Base-by-base conservation (phyloP, 2,113 vertebrate genomes). In the Notiomystis cincta region DNA sequence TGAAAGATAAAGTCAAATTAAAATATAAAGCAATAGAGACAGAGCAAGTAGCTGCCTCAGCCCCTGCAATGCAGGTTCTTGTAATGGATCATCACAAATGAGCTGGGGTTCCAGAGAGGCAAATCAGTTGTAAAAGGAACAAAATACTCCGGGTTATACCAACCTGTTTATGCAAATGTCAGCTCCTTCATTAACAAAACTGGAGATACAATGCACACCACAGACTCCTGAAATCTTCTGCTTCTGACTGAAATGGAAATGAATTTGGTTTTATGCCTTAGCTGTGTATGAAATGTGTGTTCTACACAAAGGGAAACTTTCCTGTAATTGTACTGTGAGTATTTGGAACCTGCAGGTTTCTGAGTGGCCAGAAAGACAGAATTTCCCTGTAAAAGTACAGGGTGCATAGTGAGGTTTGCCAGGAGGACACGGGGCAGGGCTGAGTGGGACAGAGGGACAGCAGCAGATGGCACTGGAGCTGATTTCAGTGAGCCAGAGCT, bases 1-100 rank as follows among this genome's bases (percentile, higher is more conserved):
- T 77, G 91, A 85, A 93, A 91, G 95, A 95, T 96, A 93, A 89
- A 80, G 64, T 82, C 67, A 72, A 90, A 94, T 96, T 89, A 96
- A 94, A 90, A 93, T 70, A 80, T 50, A 90, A 92, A 94, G 92
- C 62, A 90, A 45, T 6, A 38, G 67, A 92, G 82, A 42, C 42
- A 67, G 82, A 86, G 47, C 3, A 14, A 90, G 79, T 69, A 40
- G 31, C 10, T 77, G 70, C 8, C 77, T 91, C 75, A 90, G 94
- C 82, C 75, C 66, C 94, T 93, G 86, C 96, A 93, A 65, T 73
- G 89, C 92, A 95, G 92, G 82, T 76, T 82, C 58, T 31, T 72
- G 70, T 53, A 76, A 85, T 6, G 31, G 87, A 82, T 79, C 78
- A 35, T 37, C 72, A 71, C 27, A 13, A 64, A 80, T 11, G 53